A percentile compares a stretch with the other conserved stretches of the same genome.
Conservation (phyloP, 2,888 invertebrate genomes). For the Eupithecia insigniata region DNA sequence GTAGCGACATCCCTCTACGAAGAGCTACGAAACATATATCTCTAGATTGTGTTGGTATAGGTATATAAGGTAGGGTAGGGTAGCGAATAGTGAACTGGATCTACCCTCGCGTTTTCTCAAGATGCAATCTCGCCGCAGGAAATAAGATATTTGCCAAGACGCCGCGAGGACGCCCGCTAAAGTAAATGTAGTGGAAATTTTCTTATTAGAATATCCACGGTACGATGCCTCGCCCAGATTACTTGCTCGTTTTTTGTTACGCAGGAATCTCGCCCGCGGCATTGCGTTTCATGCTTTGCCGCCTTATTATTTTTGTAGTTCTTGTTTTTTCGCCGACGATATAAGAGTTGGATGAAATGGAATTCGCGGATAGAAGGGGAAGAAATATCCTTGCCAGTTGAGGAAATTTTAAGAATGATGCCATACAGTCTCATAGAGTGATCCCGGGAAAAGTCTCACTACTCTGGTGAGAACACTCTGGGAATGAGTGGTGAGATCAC, state of each 20-base stretch:
- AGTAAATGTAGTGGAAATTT: constrained; percentile 85
- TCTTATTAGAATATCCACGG: constrained; percentile 85
- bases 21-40: constrained; percentile 30
- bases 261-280: constrained; percentile 70
- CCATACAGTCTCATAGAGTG: no score
- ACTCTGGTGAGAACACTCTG: no score
- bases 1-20: constrained; percentile 29
- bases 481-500: no score
- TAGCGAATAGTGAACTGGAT: constrained; percentile 78
- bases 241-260: constrained; percentile 73
- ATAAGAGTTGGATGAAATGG: constrained; percentile 13
- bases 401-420: neutral
- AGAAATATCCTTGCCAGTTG: neutral
- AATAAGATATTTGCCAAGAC: constrained; percentile 85
- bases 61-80: constrained; percentile 56
- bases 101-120: constrained; percentile 84
- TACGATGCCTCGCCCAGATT: constrained; percentile 80
- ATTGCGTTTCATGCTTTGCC: constrained; percentile 68
- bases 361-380: neutral
- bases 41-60: constrained; percentile 36
- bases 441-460: no score
- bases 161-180: constrained; percentile 82
- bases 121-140: constrained; percentile 85
- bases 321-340: constrained; percentile 26
- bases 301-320: constrained; percentile 52